These are phyloP conservation scores for Cryptocephalus moraei DNA, from an alignment of 2,888 invertebrate genomes.

Conservation along the genomic window DNA sequence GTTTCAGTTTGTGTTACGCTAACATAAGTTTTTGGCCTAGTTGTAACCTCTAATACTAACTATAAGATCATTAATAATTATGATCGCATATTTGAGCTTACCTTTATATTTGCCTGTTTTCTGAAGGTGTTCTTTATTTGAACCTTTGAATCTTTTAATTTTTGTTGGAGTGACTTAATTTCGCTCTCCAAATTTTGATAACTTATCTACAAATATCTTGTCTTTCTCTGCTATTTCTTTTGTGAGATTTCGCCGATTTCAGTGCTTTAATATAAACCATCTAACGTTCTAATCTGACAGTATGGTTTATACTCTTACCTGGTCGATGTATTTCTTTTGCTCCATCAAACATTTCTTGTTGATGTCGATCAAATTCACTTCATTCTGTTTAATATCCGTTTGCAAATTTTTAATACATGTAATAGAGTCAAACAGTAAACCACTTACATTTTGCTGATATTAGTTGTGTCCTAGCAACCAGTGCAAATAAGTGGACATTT, in stretches of 20 bases:
- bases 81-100: slow-evolving; percentile 17
- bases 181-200: slow-evolving; percentile 9
- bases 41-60: slow-evolving; percentile 8
- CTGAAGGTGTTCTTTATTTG: slow-evolving; percentile 7
- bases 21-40: slow-evolving; percentile 6
- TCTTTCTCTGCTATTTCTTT: slow-evolving; percentile 3
- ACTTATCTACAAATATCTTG: slow-evolving; percentile 2
- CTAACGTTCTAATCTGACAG: not conserved
- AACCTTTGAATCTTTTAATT: slow-evolving; percentile 7
- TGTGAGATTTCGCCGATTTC: slow-evolving; percentile 9
- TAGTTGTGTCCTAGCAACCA: too few species aligned
- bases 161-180: slow-evolving; percentile 7
- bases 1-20: slow-evolving; percentile 11
- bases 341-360: slow-evolving; percentile 11
- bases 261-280: slow-evolving; percentile 1
- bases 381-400: slow-evolving; percentile 7
- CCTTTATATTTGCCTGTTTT: slow-evolving; percentile 13
- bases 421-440: too few species aligned
- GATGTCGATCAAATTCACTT: slow-evolving; percentile 10
- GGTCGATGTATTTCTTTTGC: slow-evolving; percentile 11
- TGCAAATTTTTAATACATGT: too few species aligned
- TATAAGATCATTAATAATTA: slow-evolving; percentile 16
- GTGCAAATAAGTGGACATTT: too few species aligned
- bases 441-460: too few species aligned
- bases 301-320: not conserved